Conservation (phyloP, 2,797 vertebrate species). For the Mus minutoides region DNA sequence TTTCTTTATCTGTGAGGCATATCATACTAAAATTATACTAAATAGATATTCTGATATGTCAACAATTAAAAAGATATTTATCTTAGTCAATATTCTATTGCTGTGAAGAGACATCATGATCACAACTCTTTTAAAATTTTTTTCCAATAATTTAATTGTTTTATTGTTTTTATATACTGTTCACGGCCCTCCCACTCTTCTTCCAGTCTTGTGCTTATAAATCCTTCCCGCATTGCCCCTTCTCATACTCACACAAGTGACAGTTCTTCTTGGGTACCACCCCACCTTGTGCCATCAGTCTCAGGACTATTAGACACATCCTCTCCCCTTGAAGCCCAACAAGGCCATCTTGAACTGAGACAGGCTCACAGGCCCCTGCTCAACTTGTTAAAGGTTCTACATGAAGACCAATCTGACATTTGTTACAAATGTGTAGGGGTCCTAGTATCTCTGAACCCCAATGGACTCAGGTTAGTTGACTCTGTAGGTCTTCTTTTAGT, state of each 20-base stretch:
- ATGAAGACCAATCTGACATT: background rate
- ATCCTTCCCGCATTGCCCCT: too few relatives aligned
- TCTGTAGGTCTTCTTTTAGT: background rate
- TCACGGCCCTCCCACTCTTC: background rate
- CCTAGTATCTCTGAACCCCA: background rate
- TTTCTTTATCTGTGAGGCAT: conserved; percentile 9
- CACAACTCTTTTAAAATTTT: background rate
- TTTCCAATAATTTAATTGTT: background rate
- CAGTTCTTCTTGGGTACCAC: background rate
- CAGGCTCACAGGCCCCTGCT: background rate
- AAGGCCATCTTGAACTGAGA: background rate
- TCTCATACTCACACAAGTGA: background rate
- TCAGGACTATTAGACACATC: background rate
- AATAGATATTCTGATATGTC: background rate
- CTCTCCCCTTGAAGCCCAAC: background rate
- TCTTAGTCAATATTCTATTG: background rate
- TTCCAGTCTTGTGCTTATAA: too few relatives aligned
- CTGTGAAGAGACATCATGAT: background rate
- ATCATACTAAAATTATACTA: background rate
- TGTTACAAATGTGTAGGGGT: background rate
- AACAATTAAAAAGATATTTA: background rate
- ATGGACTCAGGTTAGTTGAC: background rate
- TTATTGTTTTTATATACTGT: background rate
- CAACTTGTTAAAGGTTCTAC: background rate
- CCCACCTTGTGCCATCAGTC: background rate